Evolutionary conservation across 1,140 invertebrate genomes (phyloP), one percentile per base, ranked within the genome.

Genomic region (Eupristina koningsbergeri): DNA sequence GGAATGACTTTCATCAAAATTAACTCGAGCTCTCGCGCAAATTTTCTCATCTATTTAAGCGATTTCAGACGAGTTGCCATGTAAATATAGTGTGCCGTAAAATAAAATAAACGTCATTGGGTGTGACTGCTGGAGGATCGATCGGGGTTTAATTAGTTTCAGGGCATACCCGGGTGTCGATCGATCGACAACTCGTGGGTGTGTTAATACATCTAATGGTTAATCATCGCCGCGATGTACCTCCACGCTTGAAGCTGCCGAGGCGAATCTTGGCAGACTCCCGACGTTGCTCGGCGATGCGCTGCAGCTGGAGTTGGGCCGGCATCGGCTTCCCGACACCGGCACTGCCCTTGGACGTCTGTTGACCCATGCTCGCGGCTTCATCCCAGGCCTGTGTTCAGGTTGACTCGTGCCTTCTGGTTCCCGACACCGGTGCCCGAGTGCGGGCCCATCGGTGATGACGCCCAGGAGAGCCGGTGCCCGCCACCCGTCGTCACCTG

Each of bases 171-270:
- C n/a, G n/a, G n/a, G n/a, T n/a, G n/a, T n/a, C n/a, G n/a, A n/a
- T n/a, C 29, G 0, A 67, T 50, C 2, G 6, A 7, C 47, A 9
- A 2, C 47, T 9, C 47, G 1, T 17, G 2, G 2, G 9, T 17
- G 17, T 17, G 47, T 8, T 15, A 7, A 17, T 17, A 15, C 13
- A 17, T 50, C 1, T 17, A 17, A 50, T 13, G 9, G 6, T 13
- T 15, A 50, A 50, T 17, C 47, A 50, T 50, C 47, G 47, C n/a
- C n/a, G n/a, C 11, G 15, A 0, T 69, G 22, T 71, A 71, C 67
- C 67, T 71, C 67, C 73, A n/a, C 84, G 83, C 29, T 84, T 84
- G 47, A 84, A 84, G 71, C 78, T 84, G 77, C 83, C 83, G 45
- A 85, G 84, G 17, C 84, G 74, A 80, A 82, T 82, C 41, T 79